phyloP scores from a whole-genome alignment of 2,888 invertebrate genomes.

The Sylvicola cinctus region DNA sequence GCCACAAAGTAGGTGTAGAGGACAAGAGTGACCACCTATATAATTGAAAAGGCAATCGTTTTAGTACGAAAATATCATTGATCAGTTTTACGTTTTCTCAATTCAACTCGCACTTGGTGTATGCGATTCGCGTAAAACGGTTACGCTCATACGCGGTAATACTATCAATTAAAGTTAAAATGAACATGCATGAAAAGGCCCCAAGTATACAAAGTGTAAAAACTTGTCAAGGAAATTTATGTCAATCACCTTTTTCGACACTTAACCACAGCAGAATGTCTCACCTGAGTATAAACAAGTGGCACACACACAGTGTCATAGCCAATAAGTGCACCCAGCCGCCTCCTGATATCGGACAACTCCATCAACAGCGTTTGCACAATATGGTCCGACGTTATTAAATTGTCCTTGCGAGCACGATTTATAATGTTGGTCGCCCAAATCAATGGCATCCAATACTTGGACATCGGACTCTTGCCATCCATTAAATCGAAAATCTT shows the following conservation, averaged over 20 bases:
- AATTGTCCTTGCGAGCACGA: constrained; percentile 62
- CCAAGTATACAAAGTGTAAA: no score
- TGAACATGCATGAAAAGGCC: no score
- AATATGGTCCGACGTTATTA: constrained; percentile 76
- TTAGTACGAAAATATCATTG: constrained; percentile 4
- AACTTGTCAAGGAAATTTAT: no score
- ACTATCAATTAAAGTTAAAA: no score
- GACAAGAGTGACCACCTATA: constrained; percentile 78
- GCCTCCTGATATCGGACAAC: constrained; percentile 67
- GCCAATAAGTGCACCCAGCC: constrained; percentile 67
- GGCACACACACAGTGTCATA: constrained; percentile 86
- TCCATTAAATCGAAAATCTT: constrained; percentile 83
- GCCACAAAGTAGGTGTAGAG: constrained; percentile 82
- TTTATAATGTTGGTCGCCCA: constrained; percentile 88
- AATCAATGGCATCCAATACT: constrained; percentile 83
- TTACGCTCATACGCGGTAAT: no score
- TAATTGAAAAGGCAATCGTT: constrained; percentile 9
- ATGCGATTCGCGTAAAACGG: no score
- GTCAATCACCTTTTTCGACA: no score
- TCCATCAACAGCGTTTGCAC: constrained; percentile 79
- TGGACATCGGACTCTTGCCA: constrained; percentile 73
- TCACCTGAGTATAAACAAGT: constrained; percentile 77
- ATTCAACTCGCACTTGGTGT: no score
- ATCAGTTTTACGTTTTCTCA: no score
- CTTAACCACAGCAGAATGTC: constrained; percentile 9